Base-by-base conservation (phyloP, 2,113 vertebrate genomes). In the Menura novaehollandiae region DNA sequence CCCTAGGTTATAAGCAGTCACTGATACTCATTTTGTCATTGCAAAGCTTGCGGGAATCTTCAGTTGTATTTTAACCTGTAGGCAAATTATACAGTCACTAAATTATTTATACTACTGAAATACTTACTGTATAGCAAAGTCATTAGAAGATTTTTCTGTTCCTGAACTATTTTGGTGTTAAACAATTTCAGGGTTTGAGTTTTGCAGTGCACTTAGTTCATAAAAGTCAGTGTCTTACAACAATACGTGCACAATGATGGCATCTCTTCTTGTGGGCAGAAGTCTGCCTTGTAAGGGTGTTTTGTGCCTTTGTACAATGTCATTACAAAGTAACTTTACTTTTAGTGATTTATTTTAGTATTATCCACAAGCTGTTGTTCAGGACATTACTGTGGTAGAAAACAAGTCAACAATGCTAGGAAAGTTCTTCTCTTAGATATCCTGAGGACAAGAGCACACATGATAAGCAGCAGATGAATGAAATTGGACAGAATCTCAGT, bases 171-270 rank as follows among this genome's bases (percentile, higher is more conserved):
- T 89, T 60, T 53, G 28, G 3, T 62, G 10, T 89, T 72, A n/a
- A 64, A 64, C 9, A 33, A 0, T 64, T 75, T 64, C 26, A 37
- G 22, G 19, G n/a, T 79, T 60, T 76, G 62, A 60, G 53, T 85
- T 90, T 49, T 66, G 13, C 53, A 68, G 3, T n/a, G 30, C 62
- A 21, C 49, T 79, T 2, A 0, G 32, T 43, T 69, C 60, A 68
- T 79, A 21, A 46, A 27, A 60, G 30, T 39, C 24, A 4, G 0
- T 7, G 13, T 55, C 39, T 73, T 92, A 73, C 39, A 53, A 39
- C 17, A n/a, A 1, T 0, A 0, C 2, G 1, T 63, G 81, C 27
- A 5, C 6, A 21, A 41, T 18, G 58, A 19, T 41, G 52, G 26
- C 37, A 15, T 43, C 79, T 76, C 51, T 60, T 87, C 52, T n/a